Evolutionary conservation across 1,140 invertebrate species (phyloP).

Genomic region (Zaprionus vittiger): DNA sequence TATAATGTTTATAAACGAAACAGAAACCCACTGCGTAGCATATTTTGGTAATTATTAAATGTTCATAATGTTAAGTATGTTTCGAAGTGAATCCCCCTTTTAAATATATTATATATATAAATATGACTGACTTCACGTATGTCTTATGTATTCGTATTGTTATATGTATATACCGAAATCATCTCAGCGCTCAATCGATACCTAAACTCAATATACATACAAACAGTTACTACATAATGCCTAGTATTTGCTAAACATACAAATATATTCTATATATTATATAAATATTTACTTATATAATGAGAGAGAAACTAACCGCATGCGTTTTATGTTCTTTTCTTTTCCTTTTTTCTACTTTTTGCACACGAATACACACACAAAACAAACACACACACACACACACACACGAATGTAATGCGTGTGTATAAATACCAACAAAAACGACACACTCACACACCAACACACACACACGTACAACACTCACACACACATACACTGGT

Average conservation of each 20-base stretch:
- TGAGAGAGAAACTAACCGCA: constrained; percentile 84
- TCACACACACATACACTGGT: constrained; percentile 55
- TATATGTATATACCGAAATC: constrained; percentile 77
- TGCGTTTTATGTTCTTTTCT: constrained; percentile 84
- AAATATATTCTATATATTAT: constrained; percentile 48
- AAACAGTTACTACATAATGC: constrained; percentile 71
- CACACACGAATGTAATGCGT: constrained; percentile 22
- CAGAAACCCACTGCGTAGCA: constrained; percentile 59
- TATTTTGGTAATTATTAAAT: constrained; percentile 77
- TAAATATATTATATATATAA: constrained; percentile 11
- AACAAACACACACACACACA: constrained; percentile 46
- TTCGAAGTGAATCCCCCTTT: constrained; percentile 70
- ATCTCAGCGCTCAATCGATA: constrained; percentile 63
- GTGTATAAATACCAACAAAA: constrained; percentile 38
- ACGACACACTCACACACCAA: constrained; percentile 43
- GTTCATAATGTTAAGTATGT: constrained; percentile 78
- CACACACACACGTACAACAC: constrained; percentile 47
- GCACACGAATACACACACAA: constrained; percentile 73
- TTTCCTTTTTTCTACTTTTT: constrained; percentile 82
- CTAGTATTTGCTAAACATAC: constrained; percentile 70
- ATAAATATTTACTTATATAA: constrained; percentile 79
- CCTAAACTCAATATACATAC: constrained; percentile 47
- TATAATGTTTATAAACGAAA: constrained; percentile 11
- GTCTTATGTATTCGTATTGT: constrained; percentile 75
- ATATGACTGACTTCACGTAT: constrained; percentile 76